Base-by-base conservation (phyloP, 2,888 invertebrate species). In the Uloborus plumipes region DNA sequence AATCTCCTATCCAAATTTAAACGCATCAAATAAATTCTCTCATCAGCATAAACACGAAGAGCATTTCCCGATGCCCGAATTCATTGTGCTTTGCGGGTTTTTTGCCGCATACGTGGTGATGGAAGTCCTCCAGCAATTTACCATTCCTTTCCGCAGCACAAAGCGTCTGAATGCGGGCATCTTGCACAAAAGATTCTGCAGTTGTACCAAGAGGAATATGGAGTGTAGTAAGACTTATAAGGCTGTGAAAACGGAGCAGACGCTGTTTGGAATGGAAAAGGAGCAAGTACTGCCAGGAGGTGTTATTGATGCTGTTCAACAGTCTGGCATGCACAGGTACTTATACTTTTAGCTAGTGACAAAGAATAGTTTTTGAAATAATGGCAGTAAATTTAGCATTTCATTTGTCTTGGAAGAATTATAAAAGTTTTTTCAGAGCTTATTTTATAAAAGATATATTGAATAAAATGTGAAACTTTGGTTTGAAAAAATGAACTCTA, bases 91-190 rank as follows among this genome's bases (percentile, higher is more conserved):
- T 88, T 89, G 90, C 22, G 94, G 94, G 1, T 94, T 94, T 89
- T 94, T 94, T 89, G 89, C 92, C 39, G 93, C 94, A 92, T 94
- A 93, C 87, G 89, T 94, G 11, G 92, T 95, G 16, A 95, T 95
- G 86, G 94, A 95, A 62, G 18, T 85, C 9, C 49, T 84, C 4
- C 78, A 79, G 16, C 70, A 50, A 15, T 16, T 74, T 9, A 22
- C 83, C 0, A 59, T 65, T 3, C 65, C 69, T 18, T 76, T 39
- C n/a, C 39, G 14, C 1, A 65, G 49, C 11, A 71, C 18, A 9
- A 15, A 16, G 0, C n/a, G 18, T 18, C 39, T 39, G 1, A 16
- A 16, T 9, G 14, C 58, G 20, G 55, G 14, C 4, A 50, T 20
- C 1, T 18, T 61, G 15, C 47, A 13, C 0, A 18, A 65, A 11